Conservation (phyloP, 2,888 invertebrate genomes). For the Desoria tigrina region DNA sequence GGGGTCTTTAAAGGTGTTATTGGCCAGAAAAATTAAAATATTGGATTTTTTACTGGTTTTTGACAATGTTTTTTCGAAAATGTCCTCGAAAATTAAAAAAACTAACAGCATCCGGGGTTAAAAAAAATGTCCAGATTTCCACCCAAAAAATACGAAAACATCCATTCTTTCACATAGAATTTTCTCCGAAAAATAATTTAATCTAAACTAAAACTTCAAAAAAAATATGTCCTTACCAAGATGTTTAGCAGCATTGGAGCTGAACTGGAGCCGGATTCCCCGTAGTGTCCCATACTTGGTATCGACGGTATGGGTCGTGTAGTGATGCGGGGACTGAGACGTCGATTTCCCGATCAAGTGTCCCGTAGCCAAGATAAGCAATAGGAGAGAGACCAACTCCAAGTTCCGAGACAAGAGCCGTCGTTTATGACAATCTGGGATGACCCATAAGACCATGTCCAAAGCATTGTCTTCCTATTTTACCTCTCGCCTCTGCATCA, state of each 20-base stretch:
- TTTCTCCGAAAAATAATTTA: no score
- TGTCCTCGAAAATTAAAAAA: no score
- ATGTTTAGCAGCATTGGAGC: constrained; percentile 48
- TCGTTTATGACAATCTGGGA: constrained; percentile 48
- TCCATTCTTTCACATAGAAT: no score
- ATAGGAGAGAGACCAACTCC: constrained; percentile 36
- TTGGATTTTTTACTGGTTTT: no score
- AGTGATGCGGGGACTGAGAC: constrained; percentile 42
- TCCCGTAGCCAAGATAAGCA: constrained; percentile 37
- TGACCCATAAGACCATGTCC: constrained; percentile 53
- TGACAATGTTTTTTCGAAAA: no score
- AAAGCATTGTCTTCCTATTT: constrained; percentile 42
- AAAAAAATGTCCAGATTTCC: no score
- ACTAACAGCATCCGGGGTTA: no score
- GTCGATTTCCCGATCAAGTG: constrained; percentile 39
- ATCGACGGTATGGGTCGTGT: constrained; percentile 44
- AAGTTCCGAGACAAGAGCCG: constrained; percentile 38
- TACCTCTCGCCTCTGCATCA: background rate
- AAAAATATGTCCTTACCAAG: constrained; percentile 50
- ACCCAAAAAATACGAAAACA: no score
- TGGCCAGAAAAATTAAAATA: no score
- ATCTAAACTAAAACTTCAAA: no score
- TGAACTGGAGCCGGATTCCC: constrained; percentile 51
- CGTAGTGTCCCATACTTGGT: constrained; percentile 51
- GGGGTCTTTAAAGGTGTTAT: no score